Evolutionary conservation across 2,797 vertebrate genomes (phyloP).

Genomic region (Ispidina picta): DNA sequence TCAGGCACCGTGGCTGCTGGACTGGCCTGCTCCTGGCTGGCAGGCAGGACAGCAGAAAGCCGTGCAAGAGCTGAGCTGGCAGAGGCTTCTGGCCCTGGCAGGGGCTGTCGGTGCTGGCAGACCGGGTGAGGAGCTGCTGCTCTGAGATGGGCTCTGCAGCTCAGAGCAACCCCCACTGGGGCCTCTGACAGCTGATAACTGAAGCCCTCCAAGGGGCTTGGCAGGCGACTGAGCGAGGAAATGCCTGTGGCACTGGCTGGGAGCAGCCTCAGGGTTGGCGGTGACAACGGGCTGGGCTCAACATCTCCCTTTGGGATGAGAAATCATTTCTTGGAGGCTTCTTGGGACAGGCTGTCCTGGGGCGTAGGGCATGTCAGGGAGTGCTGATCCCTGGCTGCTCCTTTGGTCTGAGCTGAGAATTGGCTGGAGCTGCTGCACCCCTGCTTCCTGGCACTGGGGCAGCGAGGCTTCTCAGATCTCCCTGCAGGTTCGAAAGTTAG

Average conservation of each 20-base stretch:
- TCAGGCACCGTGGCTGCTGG: background rate
- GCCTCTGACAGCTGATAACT: constrained; percentile 64
- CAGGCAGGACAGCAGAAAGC: background rate
- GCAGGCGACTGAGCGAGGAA: constrained; percentile 32
- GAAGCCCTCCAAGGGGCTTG: background rate
- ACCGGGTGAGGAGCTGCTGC: background rate
- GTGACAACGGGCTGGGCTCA: background rate
- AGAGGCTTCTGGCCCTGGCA: background rate
- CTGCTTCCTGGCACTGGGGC: background rate
- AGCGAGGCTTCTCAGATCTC: background rate
- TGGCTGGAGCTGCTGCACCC: background rate
- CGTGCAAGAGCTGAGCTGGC: background rate
- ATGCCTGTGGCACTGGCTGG: constrained; percentile 39
- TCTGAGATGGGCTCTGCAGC: background rate
- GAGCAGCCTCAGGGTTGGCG: background rate
- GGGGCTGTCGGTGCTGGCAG: background rate
- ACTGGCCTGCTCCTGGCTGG: background rate
- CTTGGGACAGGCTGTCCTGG: background rate
- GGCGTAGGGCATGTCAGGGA: rapidly evolving
- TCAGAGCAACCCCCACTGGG: background rate
- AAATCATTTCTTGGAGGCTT: background rate
- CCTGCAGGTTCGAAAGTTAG: constrained; percentile 2
- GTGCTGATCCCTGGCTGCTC: background rate
- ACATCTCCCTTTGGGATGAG: background rate
- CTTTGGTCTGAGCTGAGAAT: background rate